Base-by-base conservation (phyloP, 2,888 invertebrate genomes). In the Hofmannophila pseudospretella region DNA sequence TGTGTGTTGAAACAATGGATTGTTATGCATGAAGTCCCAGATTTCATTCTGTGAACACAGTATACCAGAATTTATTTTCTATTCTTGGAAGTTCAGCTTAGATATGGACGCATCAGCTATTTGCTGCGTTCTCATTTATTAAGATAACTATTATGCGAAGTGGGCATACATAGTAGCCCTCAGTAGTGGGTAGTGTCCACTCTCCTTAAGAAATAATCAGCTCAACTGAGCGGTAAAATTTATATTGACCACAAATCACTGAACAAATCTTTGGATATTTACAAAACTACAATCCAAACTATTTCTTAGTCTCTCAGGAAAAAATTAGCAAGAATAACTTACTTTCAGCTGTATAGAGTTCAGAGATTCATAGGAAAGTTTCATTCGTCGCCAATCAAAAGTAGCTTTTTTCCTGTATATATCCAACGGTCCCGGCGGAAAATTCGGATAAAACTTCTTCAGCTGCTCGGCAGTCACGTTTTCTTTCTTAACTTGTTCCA, bases 1-100 rank as follows among this genome's bases (percentile, higher is more conserved):
- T 89, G 46, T 91, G 90, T 47, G 96, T 91, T 82, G 95, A 91
- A 85, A 96, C 89, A 84, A 91, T 86, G 44, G 96, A 92, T 36
- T 93, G 88, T 67, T 93, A 87, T 57, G 95, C 87, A 60, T 96
- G 71, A 84, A 96, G 89, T 63, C 91, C 77, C 80, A 88, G 27
- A 86, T 67, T 29, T 72, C 67, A 64, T 84, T 54, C 88, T 86
- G 49, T 11, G 59, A 58, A n/a, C n/a, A n/a, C n/a, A n/a, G n/a
- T n/a, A n/a, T 26, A n/a, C 3, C 32, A 25, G 13, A 27, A 1
- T 14, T 12, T 14, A 7, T 25, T 7, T 7, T 7, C 25, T n/a
- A 25, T n/a, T n/a, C 3, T 9, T 25, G 4, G 4, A 25, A 25
- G n/a, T n/a, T n/a, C n/a, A n/a, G n/a, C n/a, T n/a, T n/a, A n/a